Evolutionary conservation across 2,113 vertebrate genomes (phyloP).

Genomic region (Cyprinus carpio): DNA sequence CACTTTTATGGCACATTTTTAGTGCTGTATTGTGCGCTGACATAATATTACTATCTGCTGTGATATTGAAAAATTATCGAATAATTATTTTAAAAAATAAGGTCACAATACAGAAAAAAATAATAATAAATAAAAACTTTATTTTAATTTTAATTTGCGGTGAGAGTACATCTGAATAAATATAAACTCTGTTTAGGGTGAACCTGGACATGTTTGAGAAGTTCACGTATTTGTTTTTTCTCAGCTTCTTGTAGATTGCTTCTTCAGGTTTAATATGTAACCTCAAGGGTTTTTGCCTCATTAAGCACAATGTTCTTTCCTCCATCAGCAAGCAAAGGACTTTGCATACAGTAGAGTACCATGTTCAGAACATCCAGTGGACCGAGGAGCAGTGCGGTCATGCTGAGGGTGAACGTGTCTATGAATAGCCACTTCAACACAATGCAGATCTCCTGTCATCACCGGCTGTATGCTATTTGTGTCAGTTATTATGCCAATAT

Average conservation of each 20-base stretch:
- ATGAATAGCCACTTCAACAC: conserved; percentile 68
- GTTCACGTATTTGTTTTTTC: no score
- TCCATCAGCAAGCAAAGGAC: neutral
- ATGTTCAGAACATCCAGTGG: conserved; percentile 46
- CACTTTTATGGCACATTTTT: neutral
- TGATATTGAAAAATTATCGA: no score
- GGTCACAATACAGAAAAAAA: neutral
- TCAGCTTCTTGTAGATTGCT: neutral
- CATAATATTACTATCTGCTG: no score
- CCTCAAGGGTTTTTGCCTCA: neutral
- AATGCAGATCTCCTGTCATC: conserved; percentile 61
- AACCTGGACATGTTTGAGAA: no score
- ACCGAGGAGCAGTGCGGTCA: conserved; percentile 61
- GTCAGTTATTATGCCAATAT: conserved; percentile 49
- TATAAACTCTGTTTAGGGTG: no score
- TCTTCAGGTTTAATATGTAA: conserved; percentile 27
- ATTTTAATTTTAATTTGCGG: neutral
- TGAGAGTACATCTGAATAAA: no score
- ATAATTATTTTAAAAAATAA: neutral
- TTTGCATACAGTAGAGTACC: conserved; percentile 32
- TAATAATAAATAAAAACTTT: neutral
- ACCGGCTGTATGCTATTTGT: conserved; percentile 56
- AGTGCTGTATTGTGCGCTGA: no score
- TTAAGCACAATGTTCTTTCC: neutral
- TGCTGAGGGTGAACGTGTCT: conserved; percentile 66